These are phyloP conservation scores for Cephus pulcher DNA, from an alignment of 2,888 invertebrate species.

Conservation along the genomic window DNA sequence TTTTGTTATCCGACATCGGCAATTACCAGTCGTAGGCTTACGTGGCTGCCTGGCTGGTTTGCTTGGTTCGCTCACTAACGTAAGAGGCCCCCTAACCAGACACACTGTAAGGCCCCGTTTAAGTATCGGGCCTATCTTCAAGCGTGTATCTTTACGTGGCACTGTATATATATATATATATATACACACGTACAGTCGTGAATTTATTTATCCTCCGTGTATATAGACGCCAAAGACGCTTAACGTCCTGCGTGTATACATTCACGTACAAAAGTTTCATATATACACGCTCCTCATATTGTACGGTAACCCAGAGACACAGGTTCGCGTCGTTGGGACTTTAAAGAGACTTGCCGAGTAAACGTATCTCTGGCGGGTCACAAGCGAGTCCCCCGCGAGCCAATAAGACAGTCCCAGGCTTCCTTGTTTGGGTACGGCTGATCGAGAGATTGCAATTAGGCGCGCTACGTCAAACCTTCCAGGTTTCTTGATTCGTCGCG, in stretches of 20 bases:
- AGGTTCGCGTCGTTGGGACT: not conserved
- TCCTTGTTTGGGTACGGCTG: conserved; percentile 45
- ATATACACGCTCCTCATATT: not conserved
- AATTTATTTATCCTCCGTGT: not conserved
- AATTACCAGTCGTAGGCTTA: conserved; percentile 36
- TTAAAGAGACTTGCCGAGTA: not conserved
- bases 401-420: conserved; percentile 41
- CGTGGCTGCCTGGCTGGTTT: not conserved
- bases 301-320: not conserved
- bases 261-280: not conserved
- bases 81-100: not conserved
- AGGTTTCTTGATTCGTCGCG: conserved; percentile 10
- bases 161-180: not conserved
- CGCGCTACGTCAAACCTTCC: conserved; percentile 49
- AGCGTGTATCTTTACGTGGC: not conserved
- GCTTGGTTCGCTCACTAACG: not conserved
- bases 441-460: conserved; percentile 50
- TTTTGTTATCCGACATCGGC: conserved; percentile 54
- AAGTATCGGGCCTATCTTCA: not conserved
- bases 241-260: not conserved
- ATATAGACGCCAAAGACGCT: not conserved
- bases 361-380: conserved; percentile 2
- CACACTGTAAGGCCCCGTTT: not conserved
- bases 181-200: not conserved
- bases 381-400: conserved; percentile 2